Percentiles rank a stretch among this genome's conserved stretches.
phyloP scores from a whole-genome alignment of 2,888 invertebrate species.

The Epirrita christyi region DNA sequence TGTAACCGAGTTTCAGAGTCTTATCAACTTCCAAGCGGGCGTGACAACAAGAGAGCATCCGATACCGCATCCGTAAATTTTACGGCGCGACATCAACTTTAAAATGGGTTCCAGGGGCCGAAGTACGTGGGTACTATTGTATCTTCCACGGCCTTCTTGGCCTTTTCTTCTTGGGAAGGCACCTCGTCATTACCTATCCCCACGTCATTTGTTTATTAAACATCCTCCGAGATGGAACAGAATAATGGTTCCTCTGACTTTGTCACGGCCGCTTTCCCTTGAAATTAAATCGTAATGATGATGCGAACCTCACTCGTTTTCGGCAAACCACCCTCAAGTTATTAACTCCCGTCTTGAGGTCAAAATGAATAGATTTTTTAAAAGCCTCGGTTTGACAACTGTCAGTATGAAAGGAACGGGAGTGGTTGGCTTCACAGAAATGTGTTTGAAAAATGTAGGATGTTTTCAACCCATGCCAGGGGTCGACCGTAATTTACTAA shows the following conservation, averaged over 20 bases:
- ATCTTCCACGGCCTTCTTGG: constrained; percentile 43
- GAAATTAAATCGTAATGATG: constrained; percentile 83
- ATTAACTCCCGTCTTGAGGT: constrained; percentile 79
- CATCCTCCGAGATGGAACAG: constrained; percentile 80
- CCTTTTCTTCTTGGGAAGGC: constrained; percentile 60
- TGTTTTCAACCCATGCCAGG: constrained; percentile 29
- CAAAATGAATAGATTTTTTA: constrained; percentile 80
- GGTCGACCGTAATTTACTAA: constrained; percentile 47
- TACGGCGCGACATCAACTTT: constrained; percentile 58
- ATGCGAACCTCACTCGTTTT: constrained; percentile 74
- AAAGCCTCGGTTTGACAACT: constrained; percentile 73
- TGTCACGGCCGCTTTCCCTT: constrained; percentile 79
- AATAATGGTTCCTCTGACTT: constrained; percentile 80
- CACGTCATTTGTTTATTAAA: constrained; percentile 83
- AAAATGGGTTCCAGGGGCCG: constrained; percentile 65
- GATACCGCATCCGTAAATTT: constrained; percentile 53
- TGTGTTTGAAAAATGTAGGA: constrained; percentile 44
- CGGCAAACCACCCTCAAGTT: constrained; percentile 63
- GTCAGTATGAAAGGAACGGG: constrained; percentile 76
- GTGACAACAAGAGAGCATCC: constrained; percentile 29
- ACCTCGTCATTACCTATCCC: constrained; percentile 73
- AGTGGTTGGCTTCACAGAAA: constrained; percentile 59
- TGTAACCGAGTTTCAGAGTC: not conserved
- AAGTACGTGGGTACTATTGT: not conserved
- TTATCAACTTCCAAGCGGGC: constrained; percentile 5